Evolutionary conservation across 2,113 vertebrate genomes (phyloP).

Genomic region (Synodontis membranacea): DNA sequence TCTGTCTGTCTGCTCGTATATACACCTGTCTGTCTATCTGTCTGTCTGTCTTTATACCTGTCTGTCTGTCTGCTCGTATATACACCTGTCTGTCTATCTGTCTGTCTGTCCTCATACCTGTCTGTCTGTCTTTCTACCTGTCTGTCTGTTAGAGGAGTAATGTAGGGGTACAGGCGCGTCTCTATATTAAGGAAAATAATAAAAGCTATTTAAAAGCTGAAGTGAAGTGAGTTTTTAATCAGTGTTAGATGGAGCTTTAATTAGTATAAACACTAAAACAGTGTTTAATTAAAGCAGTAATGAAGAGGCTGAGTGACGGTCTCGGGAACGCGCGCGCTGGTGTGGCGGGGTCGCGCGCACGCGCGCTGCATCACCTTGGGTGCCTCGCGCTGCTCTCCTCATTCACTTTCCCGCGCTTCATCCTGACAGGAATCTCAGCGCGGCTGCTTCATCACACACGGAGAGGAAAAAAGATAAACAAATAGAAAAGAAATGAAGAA

Average conservation of each 20-base stretch:
- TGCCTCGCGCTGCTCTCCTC: neutral
- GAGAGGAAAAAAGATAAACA: neutral
- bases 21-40: neutral
- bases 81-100: no score
- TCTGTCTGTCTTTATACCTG: neutral
- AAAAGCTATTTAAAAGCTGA: neutral
- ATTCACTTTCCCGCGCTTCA: conserved; percentile 8
- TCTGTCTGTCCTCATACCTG: neutral
- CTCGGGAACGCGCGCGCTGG: conserved; percentile 4
- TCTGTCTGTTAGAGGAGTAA: neutral
- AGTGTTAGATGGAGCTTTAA: neutral
- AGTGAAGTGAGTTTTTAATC: neutral
- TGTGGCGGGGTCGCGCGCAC: neutral
- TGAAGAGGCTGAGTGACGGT: neutral
- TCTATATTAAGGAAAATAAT: neutral
- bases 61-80: neutral
- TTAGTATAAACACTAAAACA: no score
- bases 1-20: neutral
- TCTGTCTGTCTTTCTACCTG: neutral
- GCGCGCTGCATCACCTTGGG: neutral
- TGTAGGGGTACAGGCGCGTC: neutral
- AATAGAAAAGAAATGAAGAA: neutral
- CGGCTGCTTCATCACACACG: neutral
- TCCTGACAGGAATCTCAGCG: neutral
- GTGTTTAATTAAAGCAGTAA: no score